These are phyloP conservation scores for Mohoua ochrocephala DNA, from an alignment of 2,113 vertebrate species.

Conservation along the genomic window DNA sequence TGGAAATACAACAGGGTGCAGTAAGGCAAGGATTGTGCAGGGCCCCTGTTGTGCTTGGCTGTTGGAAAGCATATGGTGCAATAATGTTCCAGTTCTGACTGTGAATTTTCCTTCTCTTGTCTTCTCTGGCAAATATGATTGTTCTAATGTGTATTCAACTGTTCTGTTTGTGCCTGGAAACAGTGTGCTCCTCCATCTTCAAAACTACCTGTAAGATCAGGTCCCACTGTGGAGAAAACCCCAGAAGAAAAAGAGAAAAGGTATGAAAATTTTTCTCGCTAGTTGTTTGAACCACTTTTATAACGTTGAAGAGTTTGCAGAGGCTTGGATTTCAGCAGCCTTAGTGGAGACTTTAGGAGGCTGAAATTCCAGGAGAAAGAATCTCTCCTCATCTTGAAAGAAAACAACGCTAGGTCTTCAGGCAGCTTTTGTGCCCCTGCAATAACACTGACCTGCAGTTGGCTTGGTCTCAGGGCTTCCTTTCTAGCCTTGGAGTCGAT, in stretches of 20 bases:
- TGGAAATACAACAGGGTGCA: conserved; percentile 44
- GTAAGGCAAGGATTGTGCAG: neutral
- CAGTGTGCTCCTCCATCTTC: neutral
- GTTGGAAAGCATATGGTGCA: conserved; percentile 2
- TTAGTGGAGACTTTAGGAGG: neutral
- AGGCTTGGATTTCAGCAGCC: neutral
- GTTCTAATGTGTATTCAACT: neutral
- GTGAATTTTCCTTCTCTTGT: conserved; percentile 10
- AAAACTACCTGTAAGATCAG: neutral
- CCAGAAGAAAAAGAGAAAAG: neutral
- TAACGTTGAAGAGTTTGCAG: neutral
- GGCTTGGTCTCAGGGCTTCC: neutral
- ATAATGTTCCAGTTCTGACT: conserved; percentile 4
- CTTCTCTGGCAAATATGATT: neutral
- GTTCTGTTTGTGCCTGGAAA: neutral
- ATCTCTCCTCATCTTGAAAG: neutral
- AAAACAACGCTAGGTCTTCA: neutral
- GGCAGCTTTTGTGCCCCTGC: neutral
- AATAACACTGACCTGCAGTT: neutral
- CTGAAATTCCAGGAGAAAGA: neutral
- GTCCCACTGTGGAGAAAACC: neutral
- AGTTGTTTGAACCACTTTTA: neutral
- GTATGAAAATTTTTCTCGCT: neutral
- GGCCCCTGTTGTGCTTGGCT: neutral
- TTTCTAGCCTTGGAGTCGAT: neutral